Conservation (phyloP, 2,888 invertebrate species). For the Hypolimnas misippus region DNA sequence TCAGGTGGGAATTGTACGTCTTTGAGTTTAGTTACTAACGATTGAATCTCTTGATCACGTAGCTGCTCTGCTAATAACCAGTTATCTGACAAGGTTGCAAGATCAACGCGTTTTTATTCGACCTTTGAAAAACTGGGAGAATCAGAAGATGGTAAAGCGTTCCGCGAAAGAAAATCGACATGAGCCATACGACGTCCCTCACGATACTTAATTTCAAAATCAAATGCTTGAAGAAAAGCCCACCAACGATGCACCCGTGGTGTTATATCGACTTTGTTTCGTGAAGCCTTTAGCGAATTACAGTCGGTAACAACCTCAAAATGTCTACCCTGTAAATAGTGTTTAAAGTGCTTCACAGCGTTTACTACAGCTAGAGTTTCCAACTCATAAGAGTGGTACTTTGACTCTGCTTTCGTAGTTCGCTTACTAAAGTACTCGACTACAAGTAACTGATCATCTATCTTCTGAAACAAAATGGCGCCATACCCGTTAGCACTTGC, state of each 20-base stretch:
- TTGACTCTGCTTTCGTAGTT: constrained; percentile 37
- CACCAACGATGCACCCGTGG: constrained; percentile 42
- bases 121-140: not conserved
- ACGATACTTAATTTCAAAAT: constrained; percentile 25
- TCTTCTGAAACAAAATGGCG: constrained; percentile 38
- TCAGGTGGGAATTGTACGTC: constrained; percentile 18
- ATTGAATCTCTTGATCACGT: constrained; percentile 39
- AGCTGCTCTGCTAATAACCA: constrained; percentile 49
- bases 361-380: constrained; percentile 45
- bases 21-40: not conserved
- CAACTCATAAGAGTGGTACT: no score
- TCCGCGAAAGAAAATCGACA: constrained; percentile 45
- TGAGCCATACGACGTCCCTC: constrained; percentile 31
- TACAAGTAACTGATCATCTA: constrained; percentile 12
- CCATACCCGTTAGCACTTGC: constrained; percentile 45
- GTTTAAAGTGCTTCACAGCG: constrained; percentile 43
- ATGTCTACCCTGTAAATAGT: constrained; percentile 39
- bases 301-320: constrained; percentile 46
- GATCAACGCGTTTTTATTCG: no score
- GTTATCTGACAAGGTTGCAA: constrained; percentile 1
- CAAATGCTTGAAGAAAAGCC: constrained; percentile 38
- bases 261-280: constrained; percentile 37
- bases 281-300: constrained; percentile 14
- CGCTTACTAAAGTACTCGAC: constrained; percentile 39
- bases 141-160: constrained; percentile 27